These are phyloP conservation scores for Hipparchia sbordonii DNA, from an alignment of 2,888 invertebrate genomes.

Conservation along the genomic window DNA sequence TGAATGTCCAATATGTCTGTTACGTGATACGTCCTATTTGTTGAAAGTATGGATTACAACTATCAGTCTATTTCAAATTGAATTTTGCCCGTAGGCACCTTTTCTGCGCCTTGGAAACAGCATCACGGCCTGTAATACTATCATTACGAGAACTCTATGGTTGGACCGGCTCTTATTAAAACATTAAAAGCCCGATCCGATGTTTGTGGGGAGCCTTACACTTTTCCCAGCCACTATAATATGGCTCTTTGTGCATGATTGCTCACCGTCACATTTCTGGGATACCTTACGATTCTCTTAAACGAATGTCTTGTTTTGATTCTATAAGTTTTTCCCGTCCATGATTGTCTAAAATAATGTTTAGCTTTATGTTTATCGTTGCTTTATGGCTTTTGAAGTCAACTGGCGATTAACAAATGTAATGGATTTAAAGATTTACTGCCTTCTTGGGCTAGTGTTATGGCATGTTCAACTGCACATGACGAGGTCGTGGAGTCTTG, in stretches of 20 bases:
- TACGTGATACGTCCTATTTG: too few species aligned
- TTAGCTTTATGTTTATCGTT: neutral
- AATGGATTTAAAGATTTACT: too few species aligned
- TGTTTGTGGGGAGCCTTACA: neutral
- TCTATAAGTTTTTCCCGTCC: constrained; percentile 4
- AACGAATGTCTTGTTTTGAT: constrained; percentile 10
- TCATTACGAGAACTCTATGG: neutral
- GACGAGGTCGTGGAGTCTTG: neutral
- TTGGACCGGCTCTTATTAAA: neutral
- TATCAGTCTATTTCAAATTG: too few species aligned
- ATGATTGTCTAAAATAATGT: constrained; percentile 2
- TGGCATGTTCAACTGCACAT: too few species aligned
- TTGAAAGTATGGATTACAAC: too few species aligned
- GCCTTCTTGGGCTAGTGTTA: too few species aligned
- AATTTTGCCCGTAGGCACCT: too few species aligned
- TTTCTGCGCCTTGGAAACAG: too few species aligned
- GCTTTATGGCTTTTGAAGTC: neutral
- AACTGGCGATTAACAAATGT: neutral
- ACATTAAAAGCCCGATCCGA: neutral
- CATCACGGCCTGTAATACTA: too few species aligned
- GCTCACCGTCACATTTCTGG: constrained; percentile 4
- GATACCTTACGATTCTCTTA: neutral
- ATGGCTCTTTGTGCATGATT: constrained; percentile 10
- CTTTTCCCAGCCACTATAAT: constrained; percentile 23
- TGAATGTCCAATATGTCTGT: too few species aligned